Conservation (phyloP, 2,113 vertebrate species). For the Lepidothrix coronata region DNA sequence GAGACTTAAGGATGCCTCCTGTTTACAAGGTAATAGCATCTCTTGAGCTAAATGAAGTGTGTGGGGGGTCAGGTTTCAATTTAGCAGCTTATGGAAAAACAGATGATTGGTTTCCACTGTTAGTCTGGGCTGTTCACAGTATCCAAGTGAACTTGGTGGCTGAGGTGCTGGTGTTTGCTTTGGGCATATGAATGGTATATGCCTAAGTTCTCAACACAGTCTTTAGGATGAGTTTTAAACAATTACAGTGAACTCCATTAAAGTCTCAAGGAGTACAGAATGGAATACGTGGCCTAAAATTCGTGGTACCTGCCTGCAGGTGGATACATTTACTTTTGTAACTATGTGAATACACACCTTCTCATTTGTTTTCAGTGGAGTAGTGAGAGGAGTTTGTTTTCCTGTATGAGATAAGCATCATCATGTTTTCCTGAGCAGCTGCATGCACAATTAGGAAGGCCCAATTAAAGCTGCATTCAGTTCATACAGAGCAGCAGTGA, state of each 20-base stretch:
- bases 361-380: not conserved
- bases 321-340: not conserved
- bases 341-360: not conserved
- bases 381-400: slow-evolving; percentile 4
- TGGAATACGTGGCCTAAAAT: not conserved
- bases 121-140: not conserved
- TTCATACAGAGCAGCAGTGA: not conserved
- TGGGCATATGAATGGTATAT: not conserved
- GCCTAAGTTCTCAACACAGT: not conserved
- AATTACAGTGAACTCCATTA: not conserved
- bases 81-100: not conserved
- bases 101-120: not conserved
- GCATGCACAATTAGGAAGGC: slow-evolving; percentile 10
- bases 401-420: not conserved
- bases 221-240: not conserved
- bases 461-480: slow-evolving; percentile 25
- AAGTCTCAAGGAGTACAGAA: not conserved
- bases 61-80: not conserved
- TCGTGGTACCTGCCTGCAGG: not conserved
- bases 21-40: slow-evolving; percentile 2
- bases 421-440: slow-evolving; percentile 9
- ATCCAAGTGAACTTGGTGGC: not conserved
- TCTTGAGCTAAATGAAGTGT: not conserved
- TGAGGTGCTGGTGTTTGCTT: not conserved
- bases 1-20: not conserved